Conservation (phyloP, 2,113 vertebrate genomes). For the Atlantisia rogersi region DNA sequence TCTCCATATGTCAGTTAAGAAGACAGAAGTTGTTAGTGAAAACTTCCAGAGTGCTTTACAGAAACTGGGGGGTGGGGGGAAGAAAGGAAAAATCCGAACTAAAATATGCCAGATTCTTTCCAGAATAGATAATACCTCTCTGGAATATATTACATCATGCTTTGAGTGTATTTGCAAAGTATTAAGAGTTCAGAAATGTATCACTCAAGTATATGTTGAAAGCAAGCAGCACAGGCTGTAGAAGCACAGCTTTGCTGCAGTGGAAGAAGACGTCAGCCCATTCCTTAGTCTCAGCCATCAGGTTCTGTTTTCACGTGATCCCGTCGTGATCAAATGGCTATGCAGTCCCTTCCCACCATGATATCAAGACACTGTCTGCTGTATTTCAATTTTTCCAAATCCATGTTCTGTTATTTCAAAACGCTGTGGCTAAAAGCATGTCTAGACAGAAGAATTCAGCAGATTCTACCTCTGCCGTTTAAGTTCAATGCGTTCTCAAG, state of each 20-base stretch:
- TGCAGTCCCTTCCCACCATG: background rate
- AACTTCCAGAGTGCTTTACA: conserved; percentile 44
- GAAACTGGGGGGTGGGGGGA: background rate
- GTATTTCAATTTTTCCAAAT: background rate
- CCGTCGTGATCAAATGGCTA: background rate
- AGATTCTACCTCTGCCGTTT: background rate
- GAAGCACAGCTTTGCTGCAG: background rate
- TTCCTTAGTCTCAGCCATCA: background rate
- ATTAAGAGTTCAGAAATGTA: background rate
- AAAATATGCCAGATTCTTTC: background rate
- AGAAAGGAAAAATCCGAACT: background rate
- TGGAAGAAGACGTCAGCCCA: background rate
- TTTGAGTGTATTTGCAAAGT: background rate
- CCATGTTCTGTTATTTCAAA: background rate
- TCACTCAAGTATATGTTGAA: background rate
- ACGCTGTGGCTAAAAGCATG: background rate
- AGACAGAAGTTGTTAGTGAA: conserved; percentile 41
- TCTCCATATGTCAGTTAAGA: conserved; percentile 43
- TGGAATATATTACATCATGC: background rate
- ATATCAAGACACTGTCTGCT: background rate
- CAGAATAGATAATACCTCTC: background rate
- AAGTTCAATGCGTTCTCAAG: background rate
- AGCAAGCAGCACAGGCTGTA: background rate
- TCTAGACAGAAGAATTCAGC: conserved; percentile 22
- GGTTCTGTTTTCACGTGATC: background rate